phyloP scores from a whole-genome alignment of 1,140 invertebrate species.

The Lepidurus couesii region DNA sequence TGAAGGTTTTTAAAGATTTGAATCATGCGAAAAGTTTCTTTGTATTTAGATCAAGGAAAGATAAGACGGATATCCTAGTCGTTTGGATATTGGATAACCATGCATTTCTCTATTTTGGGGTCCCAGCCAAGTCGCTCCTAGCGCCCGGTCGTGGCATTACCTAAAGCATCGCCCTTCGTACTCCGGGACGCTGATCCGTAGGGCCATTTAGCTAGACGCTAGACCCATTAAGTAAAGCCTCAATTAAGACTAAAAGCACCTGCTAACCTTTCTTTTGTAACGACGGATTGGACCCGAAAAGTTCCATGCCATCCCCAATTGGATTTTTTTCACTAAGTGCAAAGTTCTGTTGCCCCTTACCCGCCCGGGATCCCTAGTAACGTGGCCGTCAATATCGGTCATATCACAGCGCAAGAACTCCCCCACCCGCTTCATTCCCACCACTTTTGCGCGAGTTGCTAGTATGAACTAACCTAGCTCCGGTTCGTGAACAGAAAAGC shows the following conservation, averaged over 20 bases:
- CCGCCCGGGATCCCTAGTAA: neutral
- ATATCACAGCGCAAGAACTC: neutral
- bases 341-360: constrained; percentile 2
- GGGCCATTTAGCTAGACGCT: neutral
- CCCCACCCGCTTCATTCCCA: neutral
- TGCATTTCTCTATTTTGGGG: neutral
- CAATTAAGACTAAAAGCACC: constrained; percentile 12
- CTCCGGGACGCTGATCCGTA: neutral
- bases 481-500: neutral
- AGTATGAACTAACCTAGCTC: neutral
- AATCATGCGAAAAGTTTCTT: no score
- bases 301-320: neutral
- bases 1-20: no score
- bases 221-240: neutral
- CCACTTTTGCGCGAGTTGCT: neutral
- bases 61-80: no score
- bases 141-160: neutral
- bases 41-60: no score
- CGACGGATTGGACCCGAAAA: neutral
- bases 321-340: constrained; percentile 5
- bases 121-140: neutral
- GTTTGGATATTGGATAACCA: no score
- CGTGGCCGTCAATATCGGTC: constrained; percentile 5
- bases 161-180: neutral
- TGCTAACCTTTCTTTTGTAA: neutral